Conservation (phyloP, 1,140 invertebrate genomes). For the Palaemon carinicauda region DNA sequence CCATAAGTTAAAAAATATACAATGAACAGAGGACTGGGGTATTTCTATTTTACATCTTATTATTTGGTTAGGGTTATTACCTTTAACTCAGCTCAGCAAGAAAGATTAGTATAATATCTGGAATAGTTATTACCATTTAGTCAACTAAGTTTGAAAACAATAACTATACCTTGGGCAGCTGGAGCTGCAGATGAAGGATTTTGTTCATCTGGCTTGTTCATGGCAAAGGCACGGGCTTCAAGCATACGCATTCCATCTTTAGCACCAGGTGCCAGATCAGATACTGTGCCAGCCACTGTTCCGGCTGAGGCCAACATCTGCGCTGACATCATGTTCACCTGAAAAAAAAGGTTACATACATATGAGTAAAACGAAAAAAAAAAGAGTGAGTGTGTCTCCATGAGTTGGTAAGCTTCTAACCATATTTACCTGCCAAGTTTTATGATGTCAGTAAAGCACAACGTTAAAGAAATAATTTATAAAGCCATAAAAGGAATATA, state of each 20-base stretch:
- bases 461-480: background rate
- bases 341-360: background rate
- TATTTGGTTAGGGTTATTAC: too few relatives aligned
- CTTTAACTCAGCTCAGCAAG: too few relatives aligned
- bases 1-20: too few relatives aligned
- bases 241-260: slow-evolving; percentile 88
- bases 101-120: too few relatives aligned
- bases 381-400: background rate
- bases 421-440: background rate
- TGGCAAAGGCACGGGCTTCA: slow-evolving; percentile 80
- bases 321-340: slow-evolving; percentile 95
- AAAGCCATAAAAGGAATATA: too few relatives aligned
- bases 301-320: slow-evolving; percentile 82
- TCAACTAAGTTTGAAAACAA: too few relatives aligned
- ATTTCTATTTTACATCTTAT: too few relatives aligned
- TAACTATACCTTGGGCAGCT: background rate
- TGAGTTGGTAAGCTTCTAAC: background rate
- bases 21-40: too few relatives aligned
- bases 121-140: too few relatives aligned
- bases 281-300: slow-evolving; percentile 72
- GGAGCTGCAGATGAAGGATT: background rate
- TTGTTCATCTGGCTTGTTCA: slow-evolving; percentile 61
- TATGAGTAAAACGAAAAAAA: too few relatives aligned
- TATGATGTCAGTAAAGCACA: background rate
- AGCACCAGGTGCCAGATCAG: slow-evolving; percentile 72